These are phyloP conservation scores for Sphaeridia pumilis DNA, from an alignment of 2,888 invertebrate genomes.

Conservation along the genomic window DNA sequence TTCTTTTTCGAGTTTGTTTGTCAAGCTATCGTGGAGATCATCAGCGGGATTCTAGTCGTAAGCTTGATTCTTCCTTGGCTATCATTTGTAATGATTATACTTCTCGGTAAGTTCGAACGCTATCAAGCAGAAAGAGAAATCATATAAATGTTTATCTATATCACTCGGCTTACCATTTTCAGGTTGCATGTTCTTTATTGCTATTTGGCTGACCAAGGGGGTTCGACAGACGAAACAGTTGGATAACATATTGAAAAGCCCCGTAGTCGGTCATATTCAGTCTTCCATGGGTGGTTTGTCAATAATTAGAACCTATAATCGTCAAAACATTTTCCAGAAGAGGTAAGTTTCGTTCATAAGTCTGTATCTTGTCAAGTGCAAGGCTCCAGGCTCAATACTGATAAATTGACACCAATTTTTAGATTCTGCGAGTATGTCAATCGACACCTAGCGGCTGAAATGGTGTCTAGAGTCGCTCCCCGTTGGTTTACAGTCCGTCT, in stretches of 20 bases:
- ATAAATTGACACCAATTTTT: background rate
- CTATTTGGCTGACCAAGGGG: slow-evolving; percentile 37
- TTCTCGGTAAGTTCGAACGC: slow-evolving; percentile 36
- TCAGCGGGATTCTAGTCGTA: slow-evolving; percentile 40
- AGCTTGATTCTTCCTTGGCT: slow-evolving; percentile 41
- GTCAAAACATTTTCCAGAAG: slow-evolving; percentile 39
- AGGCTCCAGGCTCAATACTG: background rate
- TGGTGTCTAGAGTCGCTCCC: slow-evolving; percentile 41
- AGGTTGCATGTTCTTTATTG: slow-evolving; percentile 36
- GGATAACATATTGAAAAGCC: slow-evolving; percentile 45
- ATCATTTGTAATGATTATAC: slow-evolving; percentile 39
- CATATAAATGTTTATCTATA: no score
- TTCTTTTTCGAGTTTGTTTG: slow-evolving; percentile 45
- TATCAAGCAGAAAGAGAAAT: no score
- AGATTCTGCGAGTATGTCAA: slow-evolving; percentile 42
- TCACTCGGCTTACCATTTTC: slow-evolving; percentile 6
- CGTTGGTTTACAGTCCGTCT: slow-evolving; percentile 43
- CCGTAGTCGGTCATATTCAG: slow-evolving; percentile 44
- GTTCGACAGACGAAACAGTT: slow-evolving; percentile 40
- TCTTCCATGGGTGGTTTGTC: slow-evolving; percentile 44
- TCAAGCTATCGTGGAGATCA: slow-evolving; percentile 42
- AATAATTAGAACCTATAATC: slow-evolving; percentile 43
- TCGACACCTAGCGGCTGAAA: slow-evolving; percentile 41
- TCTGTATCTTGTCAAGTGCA: background rate
- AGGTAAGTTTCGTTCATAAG: slow-evolving; percentile 33